Evolutionary conservation across 2,797 vertebrate species (phyloP).

Genomic region (Darevskia mixta): DNA sequence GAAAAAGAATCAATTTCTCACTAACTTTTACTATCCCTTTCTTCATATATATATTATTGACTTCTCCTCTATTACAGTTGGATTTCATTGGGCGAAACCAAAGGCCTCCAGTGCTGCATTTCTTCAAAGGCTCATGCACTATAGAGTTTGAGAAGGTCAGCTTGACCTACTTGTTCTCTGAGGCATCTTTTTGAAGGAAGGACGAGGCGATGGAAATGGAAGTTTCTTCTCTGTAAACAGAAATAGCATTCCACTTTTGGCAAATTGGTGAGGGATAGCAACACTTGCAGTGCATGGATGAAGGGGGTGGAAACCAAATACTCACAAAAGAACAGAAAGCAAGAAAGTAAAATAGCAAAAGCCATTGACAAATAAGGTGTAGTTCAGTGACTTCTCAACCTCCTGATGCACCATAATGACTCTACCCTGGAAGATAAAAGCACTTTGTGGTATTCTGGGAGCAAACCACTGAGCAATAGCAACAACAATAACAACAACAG

Average conservation of each 20-base stretch:
- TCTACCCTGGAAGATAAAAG: slow-evolving; percentile 67
- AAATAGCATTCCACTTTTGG: slow-evolving; percentile 35
- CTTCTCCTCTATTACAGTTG: background rate
- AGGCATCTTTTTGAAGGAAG: slow-evolving; percentile 21
- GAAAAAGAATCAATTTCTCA: background rate
- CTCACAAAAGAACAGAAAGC: background rate
- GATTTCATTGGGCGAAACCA: background rate
- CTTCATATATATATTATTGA: background rate
- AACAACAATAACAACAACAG: background rate
- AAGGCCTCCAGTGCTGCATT: background rate
- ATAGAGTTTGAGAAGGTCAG: slow-evolving; percentile 31
- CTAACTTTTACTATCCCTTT: background rate
- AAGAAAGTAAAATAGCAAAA: slow-evolving; percentile 68
- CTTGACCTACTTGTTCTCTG: slow-evolving; percentile 3
- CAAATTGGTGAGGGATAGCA: slow-evolving; percentile 10
- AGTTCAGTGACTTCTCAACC: slow-evolving; percentile 53
- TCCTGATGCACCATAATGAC: slow-evolving; percentile 67
- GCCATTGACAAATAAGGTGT: slow-evolving; percentile 48
- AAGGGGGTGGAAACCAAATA: slow-evolving; percentile 40
- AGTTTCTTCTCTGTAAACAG: slow-evolving; percentile 10
- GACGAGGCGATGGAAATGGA: background rate
- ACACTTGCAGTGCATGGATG: slow-evolving; percentile 43
- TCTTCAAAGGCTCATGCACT: slow-evolving; percentile 9
- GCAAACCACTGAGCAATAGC: slow-evolving; percentile 48
- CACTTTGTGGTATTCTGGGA: slow-evolving; percentile 52